Percentiles rank a stretch among this genome's conserved stretches.
Evolutionary conservation across 1,140 invertebrate genomes (phyloP).

Genomic region (Himalopsyche phryganea): DNA sequence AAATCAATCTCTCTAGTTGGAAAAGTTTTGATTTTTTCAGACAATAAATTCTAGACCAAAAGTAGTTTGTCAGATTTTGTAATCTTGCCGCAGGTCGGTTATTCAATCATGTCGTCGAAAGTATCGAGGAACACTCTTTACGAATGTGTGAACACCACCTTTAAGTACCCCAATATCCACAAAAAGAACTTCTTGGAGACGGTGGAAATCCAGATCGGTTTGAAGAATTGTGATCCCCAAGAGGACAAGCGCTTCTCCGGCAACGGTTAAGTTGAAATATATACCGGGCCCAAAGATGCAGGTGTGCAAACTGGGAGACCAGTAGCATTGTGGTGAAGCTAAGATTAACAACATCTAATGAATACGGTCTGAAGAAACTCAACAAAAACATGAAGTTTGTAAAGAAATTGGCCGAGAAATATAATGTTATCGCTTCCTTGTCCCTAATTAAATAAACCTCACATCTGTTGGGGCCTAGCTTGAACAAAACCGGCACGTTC

Average conservation of each 20-base stretch:
- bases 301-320: slow-evolving; percentile 97
- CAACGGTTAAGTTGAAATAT: slow-evolving; percentile 95
- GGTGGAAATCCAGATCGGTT: slow-evolving; percentile 98
- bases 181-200: slow-evolving; percentile 96
- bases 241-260: slow-evolving; percentile 99
- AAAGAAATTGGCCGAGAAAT: slow-evolving; percentile 90
- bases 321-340: slow-evolving; percentile 99
- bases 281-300: slow-evolving; percentile 98
- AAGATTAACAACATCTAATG: slow-evolving; percentile 88
- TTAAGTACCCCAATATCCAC: slow-evolving; percentile 74
- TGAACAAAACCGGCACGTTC: slow-evolving; percentile 99
- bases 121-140: slow-evolving; percentile 95
- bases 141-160: slow-evolving; percentile 86
- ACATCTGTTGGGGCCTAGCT: slow-evolving; percentile 94
- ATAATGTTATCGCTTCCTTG: slow-evolving; percentile 96
- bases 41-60: too few species aligned
- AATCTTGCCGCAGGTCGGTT: too few species aligned
- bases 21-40: too few species aligned
- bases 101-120: too few species aligned
- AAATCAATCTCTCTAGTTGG: too few species aligned
- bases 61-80: too few species aligned
- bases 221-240: slow-evolving; percentile 99
- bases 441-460: slow-evolving; percentile 99
- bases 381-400: slow-evolving; percentile 99
- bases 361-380: slow-evolving; percentile 97